Evolutionary conservation across 2,888 invertebrate genomes (phyloP), one percentile per base, ranked within the genome.

Genomic region (Bombylius major): DNA sequence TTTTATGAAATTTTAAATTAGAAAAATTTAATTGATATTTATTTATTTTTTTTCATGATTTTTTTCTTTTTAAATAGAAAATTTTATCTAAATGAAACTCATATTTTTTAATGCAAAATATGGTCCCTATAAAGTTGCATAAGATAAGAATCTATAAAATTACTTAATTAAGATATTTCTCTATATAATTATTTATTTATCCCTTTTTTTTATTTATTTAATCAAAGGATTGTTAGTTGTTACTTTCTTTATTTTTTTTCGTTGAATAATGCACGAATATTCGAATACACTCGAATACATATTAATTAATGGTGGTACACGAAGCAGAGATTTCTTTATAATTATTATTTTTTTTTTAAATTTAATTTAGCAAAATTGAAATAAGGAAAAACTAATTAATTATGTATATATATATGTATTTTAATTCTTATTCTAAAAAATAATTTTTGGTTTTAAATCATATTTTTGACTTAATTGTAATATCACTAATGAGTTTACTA

Each of bases 31-130:
- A 44, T 36, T 14, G 23, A 23, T 23, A 23, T 51, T 44, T 12
- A 36, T 45, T 55, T 39, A 32, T 54, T 48, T 51, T 45, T 42
- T 42, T 47, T 53, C 5, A 46, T 23, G 53, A 48, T 44, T 48
- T 14, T 47, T 47, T 44, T 36, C 14, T 36, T 36, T 3, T 4
- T 36, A 8, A 36, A 36, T 36, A 7, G 8, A 36, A 7, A 8
- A 7, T 36, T 8, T 33, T n/a, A 14, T 54, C 31, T 57, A 57
- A 64, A 62, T 68, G 69, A 70, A 70, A 70, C 70, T 67, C 70
- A 70, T 70, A 70, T 70, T 70, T 70, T 67, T 53, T 50, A 66
- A 67, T 66, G 66, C 65, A 67, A 69, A 70, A 71, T 70, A 71
- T 71, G 70, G 70, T 71, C 70, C 70, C 70, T 69, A 61, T 54